Evolutionary conservation across 1,140 invertebrate species (phyloP).

Genomic region (Hestina assimilis): DNA sequence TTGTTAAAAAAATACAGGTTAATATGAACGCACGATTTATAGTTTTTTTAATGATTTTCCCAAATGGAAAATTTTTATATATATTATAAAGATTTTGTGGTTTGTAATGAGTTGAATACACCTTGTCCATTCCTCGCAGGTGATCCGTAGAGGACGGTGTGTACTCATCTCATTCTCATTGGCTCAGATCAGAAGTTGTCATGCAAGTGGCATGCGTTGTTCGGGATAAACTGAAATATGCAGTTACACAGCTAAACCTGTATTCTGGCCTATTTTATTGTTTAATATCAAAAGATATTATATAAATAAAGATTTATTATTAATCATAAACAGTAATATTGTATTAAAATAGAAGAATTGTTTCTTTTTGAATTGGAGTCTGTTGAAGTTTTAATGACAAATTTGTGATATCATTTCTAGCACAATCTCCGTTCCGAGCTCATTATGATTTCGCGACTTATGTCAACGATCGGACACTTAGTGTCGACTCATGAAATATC

Average conservation of each 20-base stretch:
- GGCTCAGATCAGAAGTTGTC: not conserved
- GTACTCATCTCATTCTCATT: constrained; percentile 19
- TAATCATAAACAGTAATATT: too few relatives aligned
- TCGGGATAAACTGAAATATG: not conserved
- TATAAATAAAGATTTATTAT: too few relatives aligned
- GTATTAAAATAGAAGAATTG: too few relatives aligned
- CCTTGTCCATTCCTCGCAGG: constrained; percentile 18
- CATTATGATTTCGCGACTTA: constrained; percentile 36
- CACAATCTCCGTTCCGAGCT: constrained; percentile 11
- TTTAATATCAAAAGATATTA: too few relatives aligned
- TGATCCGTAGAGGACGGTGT: constrained; percentile 17
- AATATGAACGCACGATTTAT: constrained; percentile 23
- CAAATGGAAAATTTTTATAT: constrained; percentile 7
- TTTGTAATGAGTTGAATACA: constrained; percentile 22
- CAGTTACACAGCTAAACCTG: too few relatives aligned
- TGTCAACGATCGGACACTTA: constrained; percentile 18
- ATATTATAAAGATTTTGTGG: constrained; percentile 5
- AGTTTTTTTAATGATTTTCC: constrained; percentile 9
- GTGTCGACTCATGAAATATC: constrained; percentile 1
- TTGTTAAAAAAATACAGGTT: constrained; percentile 26
- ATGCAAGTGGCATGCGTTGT: not conserved
- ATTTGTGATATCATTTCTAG: constrained; percentile 7
- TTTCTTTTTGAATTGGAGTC: too few relatives aligned
- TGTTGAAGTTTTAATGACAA: too few relatives aligned
- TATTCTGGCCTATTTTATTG: too few relatives aligned